Percentiles rank a stretch among this genome's conserved stretches.
phyloP scores from a whole-genome alignment of 2,797 vertebrate species.

The Siniperca obscura region DNA sequence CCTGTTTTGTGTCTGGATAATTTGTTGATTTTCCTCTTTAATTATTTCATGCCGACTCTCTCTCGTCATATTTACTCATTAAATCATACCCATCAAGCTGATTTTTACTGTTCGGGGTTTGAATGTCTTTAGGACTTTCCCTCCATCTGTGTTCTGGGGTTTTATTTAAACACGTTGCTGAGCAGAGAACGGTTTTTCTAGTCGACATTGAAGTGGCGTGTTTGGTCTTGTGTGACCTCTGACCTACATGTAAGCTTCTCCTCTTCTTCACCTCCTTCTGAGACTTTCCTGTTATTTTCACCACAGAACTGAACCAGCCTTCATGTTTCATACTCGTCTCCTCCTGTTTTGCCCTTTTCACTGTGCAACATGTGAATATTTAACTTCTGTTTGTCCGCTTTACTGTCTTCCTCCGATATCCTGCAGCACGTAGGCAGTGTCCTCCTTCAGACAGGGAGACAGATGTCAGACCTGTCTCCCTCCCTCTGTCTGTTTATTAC shows the following conservation, averaged over 20 bases:
- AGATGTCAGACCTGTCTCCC: conserved; percentile 54
- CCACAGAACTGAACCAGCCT: neutral
- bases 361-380: neutral
- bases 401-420: conserved; percentile 9
- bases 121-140: neutral
- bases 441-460: conserved; percentile 50
- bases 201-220: conserved; percentile 6
- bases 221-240: conserved; percentile 53
- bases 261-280: neutral
- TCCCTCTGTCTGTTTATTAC: conserved; percentile 17
- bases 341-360: neutral
- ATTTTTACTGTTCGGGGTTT: neutral
- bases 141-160: neutral
- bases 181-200: conserved; percentile 1
- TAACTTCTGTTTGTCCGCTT: neutral
- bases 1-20: neutral
- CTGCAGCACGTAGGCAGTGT: conserved; percentile 47
- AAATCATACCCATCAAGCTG: neutral
- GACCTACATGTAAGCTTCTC: conserved; percentile 29
- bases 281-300: neutral
- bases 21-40: neutral
- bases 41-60: neutral
- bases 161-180: neutral
- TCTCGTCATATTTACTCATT: neutral
- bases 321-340: neutral